These are phyloP conservation scores for Anthopleura sola DNA, from an alignment of 64 coral and sea anemone species.

Conservation along the genomic window DNA sequence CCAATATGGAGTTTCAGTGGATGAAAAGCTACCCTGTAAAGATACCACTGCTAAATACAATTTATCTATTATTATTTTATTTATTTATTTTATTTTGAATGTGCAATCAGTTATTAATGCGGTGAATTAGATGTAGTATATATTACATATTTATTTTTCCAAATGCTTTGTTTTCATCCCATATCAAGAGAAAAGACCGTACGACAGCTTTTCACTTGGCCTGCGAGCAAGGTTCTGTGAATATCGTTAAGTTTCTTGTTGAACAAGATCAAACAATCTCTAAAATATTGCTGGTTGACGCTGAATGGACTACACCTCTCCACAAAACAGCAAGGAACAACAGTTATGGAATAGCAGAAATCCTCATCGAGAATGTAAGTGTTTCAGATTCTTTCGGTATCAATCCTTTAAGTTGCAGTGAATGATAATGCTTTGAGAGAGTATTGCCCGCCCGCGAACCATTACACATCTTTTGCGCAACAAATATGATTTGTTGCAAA, in stretches of 20 bases:
- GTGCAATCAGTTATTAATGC: too few species aligned
- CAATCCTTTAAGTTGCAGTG: too few species aligned
- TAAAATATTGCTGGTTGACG: slow-evolving; percentile 39
- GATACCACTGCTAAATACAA: too few species aligned
- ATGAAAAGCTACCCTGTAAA: too few species aligned
- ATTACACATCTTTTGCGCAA: too few species aligned
- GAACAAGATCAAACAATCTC: slow-evolving; percentile 16
- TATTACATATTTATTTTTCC: background rate
- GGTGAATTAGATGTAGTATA: background rate
- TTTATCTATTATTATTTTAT: too few species aligned
- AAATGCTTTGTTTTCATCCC: background rate
- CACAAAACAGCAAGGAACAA: slow-evolving; percentile 37
- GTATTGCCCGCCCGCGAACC: too few species aligned
- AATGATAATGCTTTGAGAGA: too few species aligned
- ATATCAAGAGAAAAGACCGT: slow-evolving; percentile 28
- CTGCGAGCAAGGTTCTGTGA: slow-evolving; percentile 30
- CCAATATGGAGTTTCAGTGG: too few species aligned
- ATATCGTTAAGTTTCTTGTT: slow-evolving; percentile 26
- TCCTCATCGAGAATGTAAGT: slow-evolving; percentile 43
- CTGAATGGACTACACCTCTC: slow-evolving; percentile 23
- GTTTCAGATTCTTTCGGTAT: too few species aligned
- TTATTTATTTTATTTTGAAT: too few species aligned
- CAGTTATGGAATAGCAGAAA: slow-evolving; percentile 12
- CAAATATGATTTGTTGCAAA: too few species aligned
- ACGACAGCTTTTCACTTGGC: slow-evolving; percentile 50